Evolutionary conservation across 2,113 vertebrate species (phyloP).

Genomic region (Merops nubicus): DNA sequence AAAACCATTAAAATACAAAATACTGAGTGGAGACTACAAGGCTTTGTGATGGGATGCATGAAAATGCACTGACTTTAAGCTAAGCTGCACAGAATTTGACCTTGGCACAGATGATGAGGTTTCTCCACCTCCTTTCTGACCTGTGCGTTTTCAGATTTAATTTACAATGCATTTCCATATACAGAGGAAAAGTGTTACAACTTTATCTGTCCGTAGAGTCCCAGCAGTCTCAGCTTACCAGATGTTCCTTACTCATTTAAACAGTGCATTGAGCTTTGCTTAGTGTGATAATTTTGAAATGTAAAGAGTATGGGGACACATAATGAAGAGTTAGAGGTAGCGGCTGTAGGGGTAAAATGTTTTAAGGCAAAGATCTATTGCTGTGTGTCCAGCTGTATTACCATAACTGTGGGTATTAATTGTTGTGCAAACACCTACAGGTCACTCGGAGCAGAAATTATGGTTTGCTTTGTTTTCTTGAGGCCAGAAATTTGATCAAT

Average conservation of each 20-base stretch:
- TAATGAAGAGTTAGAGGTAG: conserved; percentile 1
- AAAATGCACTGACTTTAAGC: background rate
- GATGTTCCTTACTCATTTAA: conserved; percentile 54
- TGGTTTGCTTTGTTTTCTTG: conserved; percentile 14
- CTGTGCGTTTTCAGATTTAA: conserved; percentile 39
- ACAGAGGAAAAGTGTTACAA: background rate
- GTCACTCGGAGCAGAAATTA: conserved; percentile 13
- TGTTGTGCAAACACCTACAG: conserved; percentile 9
- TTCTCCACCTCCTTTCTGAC: conserved; percentile 11
- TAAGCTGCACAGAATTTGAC: background rate
- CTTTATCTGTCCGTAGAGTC: conserved; percentile 29
- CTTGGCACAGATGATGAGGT: conserved; percentile 38
- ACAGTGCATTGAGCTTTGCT: conserved; percentile 32
- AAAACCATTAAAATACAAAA: background rate
- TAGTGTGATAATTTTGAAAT: conserved; percentile 50
- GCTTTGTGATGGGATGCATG: background rate
- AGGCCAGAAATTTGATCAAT: conserved; percentile 11
- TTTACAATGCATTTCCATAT: conserved; percentile 37
- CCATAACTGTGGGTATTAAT: conserved; percentile 1
- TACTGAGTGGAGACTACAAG: background rate
- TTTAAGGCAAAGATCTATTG: conserved; percentile 8
- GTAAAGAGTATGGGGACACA: conserved; percentile 10
- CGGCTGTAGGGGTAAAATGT: background rate
- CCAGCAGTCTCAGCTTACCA: conserved; percentile 55
- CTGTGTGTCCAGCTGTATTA: background rate